Evolutionary conservation across 2,113 vertebrate genomes (phyloP).

Genomic region (Rhabdornis inornatus): DNA sequence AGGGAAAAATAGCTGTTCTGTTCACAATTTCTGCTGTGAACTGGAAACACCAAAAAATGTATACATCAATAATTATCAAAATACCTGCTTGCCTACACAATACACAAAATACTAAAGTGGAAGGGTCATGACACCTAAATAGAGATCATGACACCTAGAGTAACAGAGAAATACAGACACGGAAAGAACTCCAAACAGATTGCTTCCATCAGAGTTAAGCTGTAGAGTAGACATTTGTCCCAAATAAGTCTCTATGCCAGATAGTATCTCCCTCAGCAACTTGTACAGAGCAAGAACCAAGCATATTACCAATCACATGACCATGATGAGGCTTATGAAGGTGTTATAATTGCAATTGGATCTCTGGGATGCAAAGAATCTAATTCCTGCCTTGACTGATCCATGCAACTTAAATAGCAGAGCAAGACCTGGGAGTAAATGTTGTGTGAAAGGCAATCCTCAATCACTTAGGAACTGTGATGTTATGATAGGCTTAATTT

Average conservation of each 20-base stretch:
- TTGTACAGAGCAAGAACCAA: background rate
- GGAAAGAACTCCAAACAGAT: background rate
- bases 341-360: background rate
- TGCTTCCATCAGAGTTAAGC: background rate
- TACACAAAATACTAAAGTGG: background rate
- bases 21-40: background rate
- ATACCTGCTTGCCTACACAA: background rate
- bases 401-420: background rate
- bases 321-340: background rate
- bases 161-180: background rate
- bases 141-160: background rate
- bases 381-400: background rate
- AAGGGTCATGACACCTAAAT: background rate
- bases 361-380: background rate
- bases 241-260: background rate
- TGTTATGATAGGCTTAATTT: constrained; percentile 28
- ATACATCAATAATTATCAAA: background rate
- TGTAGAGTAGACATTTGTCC: background rate
- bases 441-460: constrained; percentile 23
- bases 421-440: background rate
- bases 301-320: background rate
- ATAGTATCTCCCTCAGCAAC: background rate
- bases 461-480: background rate
- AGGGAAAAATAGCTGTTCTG: no score
- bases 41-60: background rate